These are phyloP conservation scores for Halocynthia roretzi DNA, from an alignment of 23 tunicate species.

Conservation along the genomic window DNA sequence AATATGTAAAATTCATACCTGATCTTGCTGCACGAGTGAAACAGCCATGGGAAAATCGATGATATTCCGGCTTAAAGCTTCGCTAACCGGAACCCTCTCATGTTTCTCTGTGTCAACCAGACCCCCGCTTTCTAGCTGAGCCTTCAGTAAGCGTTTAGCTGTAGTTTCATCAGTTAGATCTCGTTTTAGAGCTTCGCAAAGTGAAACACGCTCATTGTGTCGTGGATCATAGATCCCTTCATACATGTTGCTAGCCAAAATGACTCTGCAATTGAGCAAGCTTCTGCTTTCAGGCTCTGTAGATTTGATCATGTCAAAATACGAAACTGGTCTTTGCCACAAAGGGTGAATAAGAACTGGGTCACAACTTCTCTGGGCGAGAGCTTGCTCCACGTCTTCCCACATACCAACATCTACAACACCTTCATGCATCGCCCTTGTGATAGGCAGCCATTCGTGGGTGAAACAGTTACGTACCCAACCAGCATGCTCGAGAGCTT, in stretches of 20 bases:
- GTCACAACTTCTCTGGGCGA: constrained; percentile 4
- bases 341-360: constrained; percentile 8
- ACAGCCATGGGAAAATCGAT: constrained; percentile 28
- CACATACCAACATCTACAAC: constrained; percentile 19
- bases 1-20: background rate
- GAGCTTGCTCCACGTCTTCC: constrained; percentile 15
- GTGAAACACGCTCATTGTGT: constrained; percentile 4
- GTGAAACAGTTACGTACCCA: constrained; percentile 24
- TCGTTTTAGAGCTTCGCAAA: constrained; percentile 14
- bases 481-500: constrained; percentile 22
- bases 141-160: constrained; percentile 23
- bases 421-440: constrained; percentile 30
- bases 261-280: constrained; percentile 13
- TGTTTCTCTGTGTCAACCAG: constrained; percentile 3
- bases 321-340: constrained; percentile 26
- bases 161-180: constrained; percentile 10
- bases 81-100: constrained; percentile 21
- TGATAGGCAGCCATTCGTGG: constrained; percentile 23
- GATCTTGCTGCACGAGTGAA: constrained; percentile 18
- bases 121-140: constrained; percentile 26
- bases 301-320: constrained; percentile 19
- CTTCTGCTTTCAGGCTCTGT: constrained; percentile 11
- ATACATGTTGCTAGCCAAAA: constrained; percentile 14
- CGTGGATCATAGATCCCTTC: constrained; percentile 26
- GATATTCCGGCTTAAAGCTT: constrained; percentile 13